A percentile compares a stretch with the other conserved stretches of the same genome.
These are phyloP conservation scores for Limenitis camilla DNA, from an alignment of 2,888 invertebrate species.

Conservation along the genomic window DNA sequence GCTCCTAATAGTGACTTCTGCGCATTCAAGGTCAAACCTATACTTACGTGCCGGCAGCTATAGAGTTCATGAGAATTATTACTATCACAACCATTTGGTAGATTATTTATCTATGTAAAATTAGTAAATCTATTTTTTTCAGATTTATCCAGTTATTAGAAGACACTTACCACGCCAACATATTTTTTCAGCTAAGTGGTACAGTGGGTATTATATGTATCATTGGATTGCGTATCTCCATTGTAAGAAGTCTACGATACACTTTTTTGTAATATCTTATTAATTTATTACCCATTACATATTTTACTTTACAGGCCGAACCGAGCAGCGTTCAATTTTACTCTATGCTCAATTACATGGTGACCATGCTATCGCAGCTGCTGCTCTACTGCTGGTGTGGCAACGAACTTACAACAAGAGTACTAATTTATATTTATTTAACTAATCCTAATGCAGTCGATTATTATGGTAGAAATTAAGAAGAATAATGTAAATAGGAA, in stretches of 20 bases:
- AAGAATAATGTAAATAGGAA: too few species aligned
- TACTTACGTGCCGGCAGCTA: too few species aligned
- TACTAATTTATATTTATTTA: constrained; percentile 24
- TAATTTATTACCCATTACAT: too few species aligned
- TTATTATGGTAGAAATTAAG: too few species aligned
- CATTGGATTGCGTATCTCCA: constrained; percentile 55
- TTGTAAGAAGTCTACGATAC: constrained; percentile 36
- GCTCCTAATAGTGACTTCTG: too few species aligned
- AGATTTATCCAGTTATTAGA: constrained; percentile 65
- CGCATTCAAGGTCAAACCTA: too few species aligned
- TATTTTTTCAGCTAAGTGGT: constrained; percentile 71
- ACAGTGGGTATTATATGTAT: constrained; percentile 65
- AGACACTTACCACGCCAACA: constrained; percentile 62
- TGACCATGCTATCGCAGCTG: constrained; percentile 69
- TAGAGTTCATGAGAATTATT: background rate
- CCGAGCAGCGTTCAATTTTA: constrained; percentile 58
- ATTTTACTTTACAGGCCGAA: constrained; percentile 36
- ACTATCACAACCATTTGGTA: background rate
- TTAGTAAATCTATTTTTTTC: constrained; percentile 22
- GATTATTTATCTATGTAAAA: background rate
- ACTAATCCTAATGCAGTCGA: too few species aligned
- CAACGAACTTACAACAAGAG: constrained; percentile 59
- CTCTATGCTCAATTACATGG: constrained; percentile 58
- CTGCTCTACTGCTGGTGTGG: constrained; percentile 73
- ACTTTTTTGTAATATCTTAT: too few species aligned